Conservation (phyloP, 2,113 vertebrate species). For the Mesocricetus auratus region DNA sequence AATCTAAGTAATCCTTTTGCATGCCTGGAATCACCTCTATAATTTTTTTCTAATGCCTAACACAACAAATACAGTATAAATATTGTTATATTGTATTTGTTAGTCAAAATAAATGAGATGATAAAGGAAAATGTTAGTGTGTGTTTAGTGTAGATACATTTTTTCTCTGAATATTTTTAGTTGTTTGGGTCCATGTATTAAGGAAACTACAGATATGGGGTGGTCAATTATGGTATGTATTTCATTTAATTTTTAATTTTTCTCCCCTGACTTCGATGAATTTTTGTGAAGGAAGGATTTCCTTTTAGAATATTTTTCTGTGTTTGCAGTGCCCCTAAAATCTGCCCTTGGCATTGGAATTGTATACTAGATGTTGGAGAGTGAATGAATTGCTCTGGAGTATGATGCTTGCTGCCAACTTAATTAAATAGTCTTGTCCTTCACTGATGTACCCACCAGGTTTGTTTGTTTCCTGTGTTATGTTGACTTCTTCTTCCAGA, state of each 20-base stretch:
- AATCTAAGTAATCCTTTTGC: not conserved
- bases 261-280: not conserved
- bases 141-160: not conserved
- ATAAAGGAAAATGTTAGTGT: not conserved
- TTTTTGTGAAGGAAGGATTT: not conserved
- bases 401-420: not conserved
- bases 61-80: not conserved
- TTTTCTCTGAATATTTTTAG: not conserved
- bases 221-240: not conserved
- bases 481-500: not conserved
- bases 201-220: not conserved
- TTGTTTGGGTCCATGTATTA: not conserved
- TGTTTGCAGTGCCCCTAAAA: not conserved
- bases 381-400: not conserved
- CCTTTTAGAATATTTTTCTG: not conserved
- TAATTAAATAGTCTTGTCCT: not conserved
- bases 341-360: not conserved
- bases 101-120: not conserved
- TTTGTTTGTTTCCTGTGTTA: not conserved
- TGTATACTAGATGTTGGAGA: not conserved
- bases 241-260: slow-evolving; percentile 26
- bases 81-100: not conserved
- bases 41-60: not conserved
- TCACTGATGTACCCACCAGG: not conserved
- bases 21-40: not conserved